Conservation (phyloP, 2,113 vertebrate genomes). For the Notiomystis cincta region DNA sequence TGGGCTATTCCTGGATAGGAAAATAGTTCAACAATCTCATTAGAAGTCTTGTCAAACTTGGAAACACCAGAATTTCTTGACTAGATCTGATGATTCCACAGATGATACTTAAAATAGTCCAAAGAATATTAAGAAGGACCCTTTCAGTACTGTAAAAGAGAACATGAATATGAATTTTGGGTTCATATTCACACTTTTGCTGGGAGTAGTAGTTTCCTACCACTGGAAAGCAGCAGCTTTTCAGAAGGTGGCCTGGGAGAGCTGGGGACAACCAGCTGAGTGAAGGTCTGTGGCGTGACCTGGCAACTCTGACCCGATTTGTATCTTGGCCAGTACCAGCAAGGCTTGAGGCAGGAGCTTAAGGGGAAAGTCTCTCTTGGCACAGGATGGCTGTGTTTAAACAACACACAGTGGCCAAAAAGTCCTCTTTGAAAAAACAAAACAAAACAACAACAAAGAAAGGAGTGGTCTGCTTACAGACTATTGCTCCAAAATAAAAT, state of each 20-base stretch:
- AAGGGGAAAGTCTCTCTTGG: not conserved
- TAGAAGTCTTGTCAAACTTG: not conserved
- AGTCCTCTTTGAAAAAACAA: not conserved
- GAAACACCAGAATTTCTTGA: not conserved
- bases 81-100: not conserved
- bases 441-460: not conserved
- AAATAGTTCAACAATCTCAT: not conserved
- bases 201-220: not conserved
- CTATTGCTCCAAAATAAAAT: not conserved
- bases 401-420: not conserved
- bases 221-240: not conserved
- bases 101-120: not conserved
- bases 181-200: not conserved
- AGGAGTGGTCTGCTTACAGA: not conserved
- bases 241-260: not conserved
- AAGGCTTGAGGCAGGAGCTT: not conserved
- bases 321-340: not conserved
- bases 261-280: not conserved
- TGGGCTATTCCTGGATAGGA: not conserved
- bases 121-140: not conserved
- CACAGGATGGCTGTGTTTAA: not conserved
- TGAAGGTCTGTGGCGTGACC: not conserved
- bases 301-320: not conserved
- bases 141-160: not conserved
- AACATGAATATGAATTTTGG: not conserved